A percentile compares a stretch with the other conserved stretches of the same genome.
Conservation (phyloP, 2,888 invertebrate genomes). For the Macaria liturata region DNA sequence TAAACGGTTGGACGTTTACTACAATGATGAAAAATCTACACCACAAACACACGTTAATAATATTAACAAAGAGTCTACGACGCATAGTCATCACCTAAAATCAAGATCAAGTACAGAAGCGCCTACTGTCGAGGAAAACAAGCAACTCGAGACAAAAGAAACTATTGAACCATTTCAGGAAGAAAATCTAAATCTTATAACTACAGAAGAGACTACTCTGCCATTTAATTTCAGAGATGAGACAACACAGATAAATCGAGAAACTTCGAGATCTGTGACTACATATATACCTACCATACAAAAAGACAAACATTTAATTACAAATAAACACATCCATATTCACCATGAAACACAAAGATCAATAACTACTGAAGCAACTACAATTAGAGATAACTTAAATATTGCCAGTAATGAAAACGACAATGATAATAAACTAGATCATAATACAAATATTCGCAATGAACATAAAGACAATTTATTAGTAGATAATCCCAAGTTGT, state of each 20-base stretch:
- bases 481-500: conserved; percentile 56
- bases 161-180: no score
- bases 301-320: no score
- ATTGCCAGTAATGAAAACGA: conserved; percentile 1
- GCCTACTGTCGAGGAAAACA: conserved; percentile 1
- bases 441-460: conserved; percentile 29
- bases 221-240: no score
- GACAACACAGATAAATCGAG: no score
- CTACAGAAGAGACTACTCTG: background rate
- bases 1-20: background rate
- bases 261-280: no score
- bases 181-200: background rate
- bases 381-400: background rate
- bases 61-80: conserved; percentile 3
- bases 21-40: background rate
- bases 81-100: background rate
- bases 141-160: no score
- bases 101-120: conserved; percentile 14
- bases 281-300: no score
- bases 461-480: conserved; percentile 18
- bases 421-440: conserved; percentile 22
- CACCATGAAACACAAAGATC: conserved; percentile 9
- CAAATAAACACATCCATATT: background rate
- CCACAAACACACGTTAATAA: background rate
- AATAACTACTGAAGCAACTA: conserved; percentile 12